Evolutionary conservation across 23 tunicate genomes (phyloP), one percentile per base, ranked within the genome.

Genomic region (Corella eumyota): DNA sequence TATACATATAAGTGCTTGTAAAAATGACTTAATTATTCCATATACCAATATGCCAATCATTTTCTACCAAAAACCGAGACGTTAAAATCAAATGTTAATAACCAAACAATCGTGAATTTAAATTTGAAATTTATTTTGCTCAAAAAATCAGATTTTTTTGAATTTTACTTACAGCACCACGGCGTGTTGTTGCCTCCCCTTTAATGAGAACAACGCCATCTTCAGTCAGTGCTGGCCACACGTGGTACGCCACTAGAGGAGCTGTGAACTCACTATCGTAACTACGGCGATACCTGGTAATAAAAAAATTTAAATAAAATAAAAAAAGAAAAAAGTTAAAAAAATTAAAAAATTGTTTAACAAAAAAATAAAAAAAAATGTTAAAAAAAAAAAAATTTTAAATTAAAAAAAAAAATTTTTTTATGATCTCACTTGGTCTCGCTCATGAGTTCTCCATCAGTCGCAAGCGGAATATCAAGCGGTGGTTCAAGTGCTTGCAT

Each of bases 171-270:
- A 93, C 99, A 36, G 95, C 95, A n/a, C 99, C 99, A 36, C 95
- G 90, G 37, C 81, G 69, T 0, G 99, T 93, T 34, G 61, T 45
- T 25, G 77, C 72, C 78, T 93, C 99, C 50, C 99, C 99, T 50
- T 93, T 93, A 60, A 88, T 68, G 23, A 93, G 83, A 50, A 78
- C 83, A 11, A 35, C 29, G 50, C 63, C 45, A 33, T 74, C 99
- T 50, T 93, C 99, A 95, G 85, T 71, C 59, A 93, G 64, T 32
- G 99, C 95, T 6, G 99, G 99, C 99, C 99, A 93, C 25, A 84
- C 64, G 71, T 93, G 93, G 70, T 65, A 85, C 4, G 95, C 95
- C 31, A 93, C 95, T 28, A 93, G 65, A 2, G 99, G 99, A 3
- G 99, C 99, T 20, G 97, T 65, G 75, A 79, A 93, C 50, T 93